Evolutionary conservation across 2,113 vertebrate species (phyloP).

Genomic region (Tenebrosternarchus preto): DNA sequence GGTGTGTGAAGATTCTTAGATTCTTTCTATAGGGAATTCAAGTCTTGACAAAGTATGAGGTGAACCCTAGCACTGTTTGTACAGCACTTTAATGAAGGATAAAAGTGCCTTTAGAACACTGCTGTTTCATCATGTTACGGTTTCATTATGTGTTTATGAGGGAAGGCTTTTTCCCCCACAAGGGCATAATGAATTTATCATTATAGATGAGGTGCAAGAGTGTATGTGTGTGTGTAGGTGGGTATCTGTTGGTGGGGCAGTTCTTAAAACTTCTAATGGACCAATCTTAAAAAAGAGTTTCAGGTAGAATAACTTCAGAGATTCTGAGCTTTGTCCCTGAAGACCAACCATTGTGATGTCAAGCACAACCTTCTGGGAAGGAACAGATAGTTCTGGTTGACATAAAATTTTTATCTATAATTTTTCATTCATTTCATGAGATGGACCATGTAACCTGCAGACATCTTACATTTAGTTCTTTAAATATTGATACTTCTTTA

Average conservation of each 20-base stretch:
- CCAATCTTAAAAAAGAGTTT: too few relatives aligned
- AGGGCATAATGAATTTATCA: neutral
- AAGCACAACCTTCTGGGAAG: too few relatives aligned
- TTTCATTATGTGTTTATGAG: neutral
- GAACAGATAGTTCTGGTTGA: too few relatives aligned
- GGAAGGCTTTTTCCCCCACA: too few relatives aligned
- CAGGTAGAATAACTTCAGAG: too few relatives aligned
- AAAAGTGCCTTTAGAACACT: neutral
- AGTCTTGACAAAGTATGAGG: neutral
- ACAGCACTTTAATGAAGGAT: neutral
- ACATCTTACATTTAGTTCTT: neutral
- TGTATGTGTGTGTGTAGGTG: slow-evolving; percentile 1
- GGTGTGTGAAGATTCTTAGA: neutral
- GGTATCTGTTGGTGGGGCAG: neutral
- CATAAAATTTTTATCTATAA: too few relatives aligned
- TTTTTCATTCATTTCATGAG: too few relatives aligned
- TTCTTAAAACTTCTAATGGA: too few relatives aligned
- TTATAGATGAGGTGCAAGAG: neutral
- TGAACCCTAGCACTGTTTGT: neutral
- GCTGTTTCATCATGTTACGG: neutral
- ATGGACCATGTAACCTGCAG: neutral
- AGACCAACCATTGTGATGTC: too few relatives aligned
- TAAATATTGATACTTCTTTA: neutral
- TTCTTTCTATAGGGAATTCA: neutral
- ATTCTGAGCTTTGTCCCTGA: too few relatives aligned